Evolutionary conservation across 2,113 vertebrate genomes (phyloP), one percentile per base, ranked within the genome.

Genomic region (Rhinoderma darwinii): DNA sequence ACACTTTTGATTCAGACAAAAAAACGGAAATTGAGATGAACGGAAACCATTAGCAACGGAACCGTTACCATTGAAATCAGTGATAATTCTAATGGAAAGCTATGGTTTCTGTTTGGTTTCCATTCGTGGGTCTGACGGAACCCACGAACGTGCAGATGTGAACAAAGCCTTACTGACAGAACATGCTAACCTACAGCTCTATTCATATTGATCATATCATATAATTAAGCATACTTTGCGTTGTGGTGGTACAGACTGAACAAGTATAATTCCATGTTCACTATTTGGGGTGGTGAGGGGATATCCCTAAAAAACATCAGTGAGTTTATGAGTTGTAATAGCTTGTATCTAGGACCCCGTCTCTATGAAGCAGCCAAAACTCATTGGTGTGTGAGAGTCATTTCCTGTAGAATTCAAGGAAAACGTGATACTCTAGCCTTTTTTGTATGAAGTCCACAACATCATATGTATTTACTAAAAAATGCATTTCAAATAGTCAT

Each of bases 331-430:
- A 88, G 91, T 92, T 89, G 90, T 95, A 94, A 95, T 93, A 92
- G 94, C 93, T 93, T 92, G 91, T 90, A 90, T 94, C 92, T 88
- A 90, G 91, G 91, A 90, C 90, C 91, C 91, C 87, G 92, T 95
- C 94, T 96, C 94, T 89, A 47, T 93, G 93, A 91, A 79, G 74
- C 92, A 92, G 93, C 93, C 93, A 94, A 92, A 91, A 86, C 84
- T 89, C 92, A 90, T 89, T 89, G 86, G 93, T 95, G 94, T 95
- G 95, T 91, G 93, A 96, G 93, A 94, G 92, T 90, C 93, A 96
- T 97, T 97, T 97, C 94, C 95, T 96, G 90, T 96, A 96, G 95
- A 97, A 96, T 96, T 94, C 90, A 84, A 90, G 92, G 91, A 92
- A 51, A 96, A 94, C 88, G 91, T 91, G 91, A 94, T 94, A 93